phyloP scores from a whole-genome alignment of 2,113 vertebrate species.

The Nothobranchius furzeri region DNA sequence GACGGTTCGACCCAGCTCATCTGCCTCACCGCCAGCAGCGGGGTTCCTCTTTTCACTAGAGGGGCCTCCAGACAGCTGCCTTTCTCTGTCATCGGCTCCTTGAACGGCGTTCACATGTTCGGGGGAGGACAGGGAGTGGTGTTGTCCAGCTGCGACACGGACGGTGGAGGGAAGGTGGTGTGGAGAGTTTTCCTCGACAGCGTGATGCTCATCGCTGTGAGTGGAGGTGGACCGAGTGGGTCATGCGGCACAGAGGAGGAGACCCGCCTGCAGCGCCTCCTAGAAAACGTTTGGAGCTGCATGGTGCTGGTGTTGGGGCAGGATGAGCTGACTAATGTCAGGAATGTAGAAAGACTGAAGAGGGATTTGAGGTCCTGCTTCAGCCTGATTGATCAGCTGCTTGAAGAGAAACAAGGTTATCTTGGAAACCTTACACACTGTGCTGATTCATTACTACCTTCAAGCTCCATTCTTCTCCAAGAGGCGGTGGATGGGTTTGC shows the following conservation, averaged over 20 bases:
- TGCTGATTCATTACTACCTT: constrained; percentile 82
- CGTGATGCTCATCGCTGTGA: constrained; percentile 87
- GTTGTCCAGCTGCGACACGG: constrained; percentile 80
- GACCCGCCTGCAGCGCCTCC: constrained; percentile 79
- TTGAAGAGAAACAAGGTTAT: constrained; percentile 77
- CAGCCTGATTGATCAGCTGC: constrained; percentile 84
- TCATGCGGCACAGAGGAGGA: constrained; percentile 44
- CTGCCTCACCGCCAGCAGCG: constrained; percentile 87
- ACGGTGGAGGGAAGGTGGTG: constrained; percentile 81
- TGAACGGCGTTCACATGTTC: constrained; percentile 94
- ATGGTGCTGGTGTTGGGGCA: constrained; percentile 91
- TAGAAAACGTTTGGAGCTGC: constrained; percentile 88
- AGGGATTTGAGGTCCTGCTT: constrained; percentile 88
- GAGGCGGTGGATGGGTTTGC: constrained; percentile 83
- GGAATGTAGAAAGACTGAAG: constrained; percentile 90
- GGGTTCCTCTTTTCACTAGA: constrained; percentile 87
- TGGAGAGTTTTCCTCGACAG: constrained; percentile 90
- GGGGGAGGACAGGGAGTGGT: constrained; percentile 83
- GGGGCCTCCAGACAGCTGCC: constrained; percentile 84
- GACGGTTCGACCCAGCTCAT: constrained; percentile 81
- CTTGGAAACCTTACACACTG: constrained; percentile 87
- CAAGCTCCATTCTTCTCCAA: constrained; percentile 77
- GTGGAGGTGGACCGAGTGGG: constrained; percentile 57
- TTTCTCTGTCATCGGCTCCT: constrained; percentile 89
- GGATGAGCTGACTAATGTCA: constrained; percentile 83